Evolutionary conservation across 2,113 vertebrate species (phyloP).

Genomic region (Coptodon bakossiorum): DNA sequence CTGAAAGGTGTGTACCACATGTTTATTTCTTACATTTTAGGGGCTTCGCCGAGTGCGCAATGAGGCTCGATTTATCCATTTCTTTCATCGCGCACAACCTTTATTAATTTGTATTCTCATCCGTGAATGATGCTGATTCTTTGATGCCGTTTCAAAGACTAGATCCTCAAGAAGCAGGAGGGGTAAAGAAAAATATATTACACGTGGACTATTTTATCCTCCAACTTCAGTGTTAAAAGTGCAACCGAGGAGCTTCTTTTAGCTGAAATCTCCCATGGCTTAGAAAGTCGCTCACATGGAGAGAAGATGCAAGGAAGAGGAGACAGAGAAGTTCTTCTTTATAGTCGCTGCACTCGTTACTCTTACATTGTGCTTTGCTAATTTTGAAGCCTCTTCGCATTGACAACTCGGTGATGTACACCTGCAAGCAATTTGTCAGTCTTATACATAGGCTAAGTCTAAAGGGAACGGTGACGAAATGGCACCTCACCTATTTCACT

Average conservation of each 20-base stretch:
- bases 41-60: not conserved
- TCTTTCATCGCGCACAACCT: not conserved
- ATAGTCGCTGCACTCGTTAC: conserved; percentile 87
- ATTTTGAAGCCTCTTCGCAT: conserved; percentile 90
- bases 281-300: not conserved
- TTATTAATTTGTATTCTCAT: not conserved
- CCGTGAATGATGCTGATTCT: not conserved
- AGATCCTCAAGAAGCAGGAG: not conserved
- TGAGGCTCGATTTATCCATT: not conserved
- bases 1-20: conserved; percentile 78
- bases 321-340: conserved; percentile 71
- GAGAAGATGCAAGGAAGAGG: conserved; percentile 16
- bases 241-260: not conserved
- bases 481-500: conserved; percentile 95
- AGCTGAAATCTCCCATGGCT: not conserved
- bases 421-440: conserved; percentile 99
- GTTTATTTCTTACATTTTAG: not conserved
- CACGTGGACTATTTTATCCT: not conserved
- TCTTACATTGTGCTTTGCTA: conserved; percentile 91
- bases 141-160: not conserved
- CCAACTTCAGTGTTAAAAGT: not conserved
- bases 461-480: conserved; percentile 85
- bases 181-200: not conserved
- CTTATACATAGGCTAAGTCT: conserved; percentile 77
- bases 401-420: conserved; percentile 93